Conservation (phyloP, 35 echinoderm and acorn worm genomes). For the Holothuria glaberrima region DNA sequence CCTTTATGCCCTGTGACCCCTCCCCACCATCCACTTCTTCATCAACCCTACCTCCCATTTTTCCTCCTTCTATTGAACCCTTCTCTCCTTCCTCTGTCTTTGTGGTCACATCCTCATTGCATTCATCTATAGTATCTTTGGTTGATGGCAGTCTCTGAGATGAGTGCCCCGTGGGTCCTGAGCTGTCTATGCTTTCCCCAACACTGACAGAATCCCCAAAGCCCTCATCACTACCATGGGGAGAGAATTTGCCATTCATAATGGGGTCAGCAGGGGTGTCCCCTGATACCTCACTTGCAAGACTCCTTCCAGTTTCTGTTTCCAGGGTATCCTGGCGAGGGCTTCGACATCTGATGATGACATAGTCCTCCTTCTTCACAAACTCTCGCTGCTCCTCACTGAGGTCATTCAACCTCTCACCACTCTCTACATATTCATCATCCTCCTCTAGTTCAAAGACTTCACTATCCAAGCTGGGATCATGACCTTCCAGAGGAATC, state of each 20-base stretch:
- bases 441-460: slow-evolving; percentile 96
- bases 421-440: slow-evolving; percentile 71
- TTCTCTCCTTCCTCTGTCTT: not conserved
- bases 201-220: slow-evolving; percentile 80
- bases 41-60: not conserved
- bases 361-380: slow-evolving; percentile 88
- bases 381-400: slow-evolving; percentile 81
- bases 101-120: not conserved
- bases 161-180: not conserved
- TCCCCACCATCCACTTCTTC: slow-evolving; percentile 1
- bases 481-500: slow-evolving; percentile 65
- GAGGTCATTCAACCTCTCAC: slow-evolving; percentile 80
- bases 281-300: slow-evolving; percentile 68
- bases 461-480: slow-evolving; percentile 91
- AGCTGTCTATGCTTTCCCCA: slow-evolving; percentile 55
- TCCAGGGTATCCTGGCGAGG: slow-evolving; percentile 82
- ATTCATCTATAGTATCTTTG: slow-evolving; percentile 12
- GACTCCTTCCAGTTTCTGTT: slow-evolving; percentile 77
- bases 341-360: slow-evolving; percentile 80
- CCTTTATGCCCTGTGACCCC: not conserved
- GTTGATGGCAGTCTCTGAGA: slow-evolving; percentile 7
- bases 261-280: slow-evolving; percentile 49
- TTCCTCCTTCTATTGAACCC: not conserved
- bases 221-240: slow-evolving; percentile 88
- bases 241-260: slow-evolving; percentile 67